Evolutionary conservation across 2,113 vertebrate species (phyloP).

Genomic region (Brienomyrus brachyistius): DNA sequence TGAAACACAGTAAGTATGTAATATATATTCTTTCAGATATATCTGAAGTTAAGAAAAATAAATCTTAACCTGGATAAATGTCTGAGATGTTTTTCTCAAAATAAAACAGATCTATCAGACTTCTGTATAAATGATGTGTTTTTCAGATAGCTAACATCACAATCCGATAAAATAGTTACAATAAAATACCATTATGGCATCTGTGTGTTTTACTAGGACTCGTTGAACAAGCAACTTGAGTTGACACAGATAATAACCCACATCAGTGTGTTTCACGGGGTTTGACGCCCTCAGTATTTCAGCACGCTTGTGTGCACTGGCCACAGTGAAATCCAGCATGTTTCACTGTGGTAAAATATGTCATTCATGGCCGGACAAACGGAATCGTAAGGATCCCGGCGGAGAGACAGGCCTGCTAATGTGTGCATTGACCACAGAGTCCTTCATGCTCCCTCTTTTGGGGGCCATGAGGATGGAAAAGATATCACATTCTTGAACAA

Average conservation of each 20-base stretch:
- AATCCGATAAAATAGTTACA: background rate
- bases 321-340: background rate
- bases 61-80: background rate
- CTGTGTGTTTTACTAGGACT: background rate
- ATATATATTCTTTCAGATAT: background rate
- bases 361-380: background rate
- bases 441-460: background rate
- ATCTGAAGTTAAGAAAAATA: background rate
- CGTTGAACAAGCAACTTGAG: background rate
- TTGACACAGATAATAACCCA: background rate
- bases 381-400: background rate
- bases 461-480: background rate
- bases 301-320: background rate
- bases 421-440: background rate
- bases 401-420: background rate
- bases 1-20: background rate
- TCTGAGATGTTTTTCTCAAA: background rate
- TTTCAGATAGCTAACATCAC: background rate
- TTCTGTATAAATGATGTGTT: background rate
- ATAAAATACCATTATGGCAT: background rate
- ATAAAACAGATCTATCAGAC: background rate
- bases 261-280: background rate
- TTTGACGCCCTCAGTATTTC: background rate
- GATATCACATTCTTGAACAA: conserved; percentile 4
- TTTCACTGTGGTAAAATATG: background rate